Evolutionary conservation across 2,888 invertebrate genomes (phyloP).

Genomic region (Protophormia terraenovae): DNA sequence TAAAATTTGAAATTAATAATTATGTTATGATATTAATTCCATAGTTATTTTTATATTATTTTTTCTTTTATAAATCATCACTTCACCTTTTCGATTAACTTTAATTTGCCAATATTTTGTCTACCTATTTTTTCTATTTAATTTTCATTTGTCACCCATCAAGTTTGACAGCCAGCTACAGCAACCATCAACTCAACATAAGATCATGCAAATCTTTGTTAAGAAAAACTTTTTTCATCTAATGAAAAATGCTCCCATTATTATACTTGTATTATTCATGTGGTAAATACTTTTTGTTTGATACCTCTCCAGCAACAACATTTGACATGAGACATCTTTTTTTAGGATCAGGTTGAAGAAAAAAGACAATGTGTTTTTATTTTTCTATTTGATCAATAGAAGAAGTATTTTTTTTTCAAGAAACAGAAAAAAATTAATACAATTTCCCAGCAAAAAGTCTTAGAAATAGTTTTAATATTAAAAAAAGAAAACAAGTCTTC

Average conservation of each 20-base stretch:
- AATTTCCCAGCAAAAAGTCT: slow-evolving; percentile 51
- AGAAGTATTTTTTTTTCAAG: slow-evolving; percentile 41
- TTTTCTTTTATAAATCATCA: no score
- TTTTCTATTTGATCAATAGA: slow-evolving; percentile 35
- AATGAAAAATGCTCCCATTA: slow-evolving; percentile 1
- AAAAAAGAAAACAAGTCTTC: slow-evolving; percentile 58
- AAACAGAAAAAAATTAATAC: slow-evolving; percentile 43
- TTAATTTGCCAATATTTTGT: slow-evolving; percentile 53
- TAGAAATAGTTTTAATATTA: slow-evolving; percentile 31
- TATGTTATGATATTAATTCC: background rate
- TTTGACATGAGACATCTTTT: slow-evolving; percentile 41
- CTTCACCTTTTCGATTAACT: background rate
- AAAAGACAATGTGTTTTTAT: slow-evolving; percentile 20
- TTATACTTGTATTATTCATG: slow-evolving; percentile 6
- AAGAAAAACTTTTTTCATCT: slow-evolving; percentile 15
- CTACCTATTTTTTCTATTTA: background rate
- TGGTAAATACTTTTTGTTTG: slow-evolving; percentile 5
- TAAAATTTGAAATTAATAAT: no score
- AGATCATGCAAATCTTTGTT: slow-evolving; percentile 39
- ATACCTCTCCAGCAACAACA: background rate
- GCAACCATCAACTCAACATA: background rate
- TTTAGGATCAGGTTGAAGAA: background rate
- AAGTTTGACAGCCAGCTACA: slow-evolving; percentile 4
- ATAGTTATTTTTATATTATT: background rate
- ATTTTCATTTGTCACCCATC: slow-evolving; percentile 59